These are phyloP conservation scores for Apamea anceps DNA, from an alignment of 2,888 invertebrate genomes.

Conservation along the genomic window DNA sequence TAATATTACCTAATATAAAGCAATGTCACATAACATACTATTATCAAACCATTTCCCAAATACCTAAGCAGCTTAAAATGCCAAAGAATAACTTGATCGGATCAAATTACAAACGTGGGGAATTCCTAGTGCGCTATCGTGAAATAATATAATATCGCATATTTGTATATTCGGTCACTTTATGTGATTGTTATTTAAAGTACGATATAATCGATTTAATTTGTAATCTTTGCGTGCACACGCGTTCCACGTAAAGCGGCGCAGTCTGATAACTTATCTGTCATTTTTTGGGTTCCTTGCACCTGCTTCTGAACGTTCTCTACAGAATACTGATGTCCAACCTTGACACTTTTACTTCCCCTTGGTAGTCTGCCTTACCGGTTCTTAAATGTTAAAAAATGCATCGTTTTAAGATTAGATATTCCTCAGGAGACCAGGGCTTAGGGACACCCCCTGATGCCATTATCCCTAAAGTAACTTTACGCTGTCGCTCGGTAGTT, in stretches of 20 bases:
- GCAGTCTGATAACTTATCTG: slow-evolving; percentile 56
- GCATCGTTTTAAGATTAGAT: not conserved
- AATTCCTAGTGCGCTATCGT: slow-evolving; percentile 33
- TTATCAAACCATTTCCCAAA: slow-evolving; percentile 1
- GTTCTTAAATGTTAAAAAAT: not conserved
- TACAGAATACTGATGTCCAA: not conserved
- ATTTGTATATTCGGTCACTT: slow-evolving; percentile 46
- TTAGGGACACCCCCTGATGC: not conserved
- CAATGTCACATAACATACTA: not conserved
- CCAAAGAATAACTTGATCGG: slow-evolving; percentile 11
- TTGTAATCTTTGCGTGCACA: slow-evolving; percentile 61
- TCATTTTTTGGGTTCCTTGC: slow-evolving; percentile 27
- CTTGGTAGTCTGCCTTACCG: not conserved
- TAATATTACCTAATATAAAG: not conserved
- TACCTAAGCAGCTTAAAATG: slow-evolving; percentile 33
- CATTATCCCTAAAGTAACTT: not conserved
- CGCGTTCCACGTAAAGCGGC: slow-evolving; percentile 46
- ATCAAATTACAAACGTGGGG: slow-evolving; percentile 23
- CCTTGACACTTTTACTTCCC: not conserved
- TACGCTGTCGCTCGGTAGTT: slow-evolving; percentile 27
- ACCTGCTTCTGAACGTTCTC: slow-evolving; percentile 10
- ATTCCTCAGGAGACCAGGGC: not conserved
- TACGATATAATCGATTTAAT: slow-evolving; percentile 51
- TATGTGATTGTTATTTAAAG: slow-evolving; percentile 47
- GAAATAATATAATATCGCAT: slow-evolving; percentile 33